phyloP scores from a whole-genome alignment of 1,140 invertebrate genomes.

The Linepithema humile region DNA sequence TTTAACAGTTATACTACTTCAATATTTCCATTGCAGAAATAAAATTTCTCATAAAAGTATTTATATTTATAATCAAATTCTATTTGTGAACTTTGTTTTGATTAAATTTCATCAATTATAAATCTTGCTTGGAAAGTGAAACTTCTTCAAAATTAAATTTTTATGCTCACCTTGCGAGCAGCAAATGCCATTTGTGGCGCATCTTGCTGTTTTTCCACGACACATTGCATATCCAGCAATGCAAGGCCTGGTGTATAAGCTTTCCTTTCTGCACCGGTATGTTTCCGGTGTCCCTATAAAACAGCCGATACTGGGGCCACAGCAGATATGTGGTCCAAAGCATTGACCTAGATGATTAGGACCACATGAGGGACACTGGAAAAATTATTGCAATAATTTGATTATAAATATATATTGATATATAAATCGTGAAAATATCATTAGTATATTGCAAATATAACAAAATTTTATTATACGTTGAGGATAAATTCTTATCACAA shows the following conservation, averaged over 20 bases:
- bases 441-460: background rate
- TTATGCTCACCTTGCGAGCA: conserved; percentile 84
- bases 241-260: conserved; percentile 79
- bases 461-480: no score
- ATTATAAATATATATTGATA: background rate
- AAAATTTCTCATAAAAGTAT: background rate
- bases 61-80: background rate
- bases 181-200: conserved; percentile 84
- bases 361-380: conserved; percentile 84
- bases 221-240: conserved; percentile 84
- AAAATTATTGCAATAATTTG: background rate
- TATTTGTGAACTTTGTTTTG: background rate
- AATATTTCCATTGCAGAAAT: background rate
- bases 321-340: conserved; percentile 85
- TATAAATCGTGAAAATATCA: background rate
- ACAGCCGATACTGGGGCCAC: conserved; percentile 84
- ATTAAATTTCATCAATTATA: background rate
- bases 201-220: conserved; percentile 84
- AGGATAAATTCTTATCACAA: no score
- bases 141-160: conserved; percentile 2
- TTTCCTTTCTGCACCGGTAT: conserved; percentile 82
- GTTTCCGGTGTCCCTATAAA: conserved; percentile 84
- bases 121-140: background rate
- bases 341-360: conserved; percentile 83
- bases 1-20: no score